Evolutionary conservation across 2,888 invertebrate species (phyloP).

Genomic region (Drosophila barbarae): DNA sequence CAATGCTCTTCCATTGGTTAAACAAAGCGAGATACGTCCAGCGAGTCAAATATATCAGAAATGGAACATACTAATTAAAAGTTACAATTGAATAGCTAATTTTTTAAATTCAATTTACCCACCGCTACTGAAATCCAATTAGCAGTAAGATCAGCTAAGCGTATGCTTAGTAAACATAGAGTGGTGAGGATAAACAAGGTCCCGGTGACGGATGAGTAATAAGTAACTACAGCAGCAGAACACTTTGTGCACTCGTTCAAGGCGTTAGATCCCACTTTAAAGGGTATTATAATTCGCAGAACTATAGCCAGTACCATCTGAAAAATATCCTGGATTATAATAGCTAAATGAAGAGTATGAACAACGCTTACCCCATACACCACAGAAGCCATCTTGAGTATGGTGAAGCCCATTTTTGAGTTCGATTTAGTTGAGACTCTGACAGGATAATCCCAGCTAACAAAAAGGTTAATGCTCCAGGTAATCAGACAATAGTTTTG

Average conservation of each 20-base stretch:
- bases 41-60: conserved; percentile 16
- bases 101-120: background rate
- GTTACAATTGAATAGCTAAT: background rate
- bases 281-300: conserved; percentile 1
- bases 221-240: background rate
- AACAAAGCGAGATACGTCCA: background rate
- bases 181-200: conserved; percentile 24
- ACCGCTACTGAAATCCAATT: conserved; percentile 45
- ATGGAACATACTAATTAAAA: conserved; percentile 38
- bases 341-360: too few species aligned
- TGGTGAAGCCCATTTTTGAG: background rate
- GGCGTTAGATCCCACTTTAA: background rate
- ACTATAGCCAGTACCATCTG: conserved; percentile 5
- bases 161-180: conserved; percentile 21
- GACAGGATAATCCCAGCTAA: conserved; percentile 16
- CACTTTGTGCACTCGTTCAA: background rate
- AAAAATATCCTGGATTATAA: too few species aligned
- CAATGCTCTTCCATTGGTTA: background rate
- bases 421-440: background rate
- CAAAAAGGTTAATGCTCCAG: conserved; percentile 5
- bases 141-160: conserved; percentile 19
- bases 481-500: background rate
- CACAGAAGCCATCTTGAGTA: background rate
- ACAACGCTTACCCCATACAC: conserved; percentile 6
- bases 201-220: conserved; percentile 17